Conservation (phyloP, 2,113 vertebrate genomes). For the Microcebus lehilahytsara region DNA sequence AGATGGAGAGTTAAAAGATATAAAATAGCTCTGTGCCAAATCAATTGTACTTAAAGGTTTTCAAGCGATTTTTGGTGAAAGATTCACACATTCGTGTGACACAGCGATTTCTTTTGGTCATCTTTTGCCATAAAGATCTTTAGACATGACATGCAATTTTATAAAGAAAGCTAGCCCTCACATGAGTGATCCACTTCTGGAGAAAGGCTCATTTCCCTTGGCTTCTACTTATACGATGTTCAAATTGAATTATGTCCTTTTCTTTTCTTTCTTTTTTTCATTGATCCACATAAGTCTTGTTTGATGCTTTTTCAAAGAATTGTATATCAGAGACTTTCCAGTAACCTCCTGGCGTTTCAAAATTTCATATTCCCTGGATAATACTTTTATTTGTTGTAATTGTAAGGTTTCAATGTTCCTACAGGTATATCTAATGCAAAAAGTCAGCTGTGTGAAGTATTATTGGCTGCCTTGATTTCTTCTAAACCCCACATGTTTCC, state of each 20-base stretch:
- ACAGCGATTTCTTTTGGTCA: neutral
- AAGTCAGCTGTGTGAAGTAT: conserved; percentile 10
- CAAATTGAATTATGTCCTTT: conserved; percentile 52
- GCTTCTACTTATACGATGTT: neutral
- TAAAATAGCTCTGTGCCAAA: neutral
- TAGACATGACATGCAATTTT: neutral
- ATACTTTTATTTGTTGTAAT: conserved; percentile 55
- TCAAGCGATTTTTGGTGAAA: conserved; percentile 1
- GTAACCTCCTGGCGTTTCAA: conserved; percentile 57
- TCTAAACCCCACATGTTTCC: neutral
- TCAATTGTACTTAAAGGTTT: conserved; percentile 30
- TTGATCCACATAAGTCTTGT: conserved; percentile 58
- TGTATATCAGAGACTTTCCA: conserved; percentile 60
- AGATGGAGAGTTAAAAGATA: neutral
- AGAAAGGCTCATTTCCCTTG: neutral
- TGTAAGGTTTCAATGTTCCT: conserved; percentile 39
- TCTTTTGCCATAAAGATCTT: conserved; percentile 23
- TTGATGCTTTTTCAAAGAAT: conserved; percentile 65
- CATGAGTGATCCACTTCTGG: neutral
- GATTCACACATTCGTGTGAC: neutral
- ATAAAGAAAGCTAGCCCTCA: conserved; percentile 5
- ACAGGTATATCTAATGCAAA: conserved; percentile 31
- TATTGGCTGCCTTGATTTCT: neutral
- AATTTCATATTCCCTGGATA: conserved; percentile 54
- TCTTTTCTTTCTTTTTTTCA: neutral